phyloP scores from a whole-genome alignment of 1,140 invertebrate species.

The Monomorium pharaonis region DNA sequence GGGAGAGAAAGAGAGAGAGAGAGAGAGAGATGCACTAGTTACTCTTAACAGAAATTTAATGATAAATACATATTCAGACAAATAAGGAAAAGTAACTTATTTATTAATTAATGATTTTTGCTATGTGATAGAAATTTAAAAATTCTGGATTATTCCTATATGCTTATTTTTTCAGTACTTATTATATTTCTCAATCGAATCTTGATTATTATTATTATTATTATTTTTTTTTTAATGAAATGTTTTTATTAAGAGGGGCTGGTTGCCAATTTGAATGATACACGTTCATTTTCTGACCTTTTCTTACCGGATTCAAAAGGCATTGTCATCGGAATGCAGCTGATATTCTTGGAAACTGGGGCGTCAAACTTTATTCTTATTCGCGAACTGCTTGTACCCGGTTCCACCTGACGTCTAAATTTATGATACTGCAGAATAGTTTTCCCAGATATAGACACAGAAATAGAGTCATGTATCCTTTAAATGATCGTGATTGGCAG shows the following conservation, averaged over 20 bases:
- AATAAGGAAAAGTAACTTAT: not conserved
- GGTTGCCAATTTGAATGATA: not conserved
- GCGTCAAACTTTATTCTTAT: conserved; percentile 59
- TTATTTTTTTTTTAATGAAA: not conserved
- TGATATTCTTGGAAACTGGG: conserved; percentile 68
- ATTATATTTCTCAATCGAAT: not conserved
- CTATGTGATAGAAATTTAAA: not conserved
- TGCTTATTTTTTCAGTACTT: not conserved
- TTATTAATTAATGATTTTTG: not conserved
- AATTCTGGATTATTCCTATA: not conserved
- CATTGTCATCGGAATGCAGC: conserved; percentile 59
- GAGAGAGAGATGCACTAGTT: not conserved
- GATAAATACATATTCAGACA: not conserved
- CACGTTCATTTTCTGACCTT: conserved; percentile 23
- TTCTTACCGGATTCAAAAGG: conserved; percentile 45
- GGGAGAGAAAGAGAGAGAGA: no score
- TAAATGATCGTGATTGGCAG: not conserved
- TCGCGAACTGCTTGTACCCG: conserved; percentile 29
- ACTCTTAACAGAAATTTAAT: not conserved
- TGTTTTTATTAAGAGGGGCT: not conserved
- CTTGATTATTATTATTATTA: no score
- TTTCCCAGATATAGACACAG: conserved; percentile 3
- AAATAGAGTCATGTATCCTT: not conserved
- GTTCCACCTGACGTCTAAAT: conserved; percentile 23
- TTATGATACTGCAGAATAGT: conserved; percentile 40